Conservation (phyloP, 2,888 invertebrate genomes). For the Odiellus spinosus region DNA sequence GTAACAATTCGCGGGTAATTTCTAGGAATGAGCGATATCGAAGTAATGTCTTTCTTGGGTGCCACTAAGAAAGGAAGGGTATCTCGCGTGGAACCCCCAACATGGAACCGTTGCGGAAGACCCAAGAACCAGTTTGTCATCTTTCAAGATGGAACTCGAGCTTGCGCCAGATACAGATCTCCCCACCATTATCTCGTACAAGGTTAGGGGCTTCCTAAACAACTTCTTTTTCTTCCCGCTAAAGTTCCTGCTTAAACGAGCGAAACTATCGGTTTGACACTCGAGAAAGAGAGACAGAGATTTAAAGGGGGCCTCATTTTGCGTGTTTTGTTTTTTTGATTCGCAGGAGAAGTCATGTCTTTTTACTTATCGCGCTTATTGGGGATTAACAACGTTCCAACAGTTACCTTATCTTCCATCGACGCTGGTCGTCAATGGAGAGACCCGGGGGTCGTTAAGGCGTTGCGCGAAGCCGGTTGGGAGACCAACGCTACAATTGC, state of each 20-base stretch:
- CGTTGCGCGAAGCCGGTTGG: slow-evolving; percentile 22
- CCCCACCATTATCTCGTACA: slow-evolving; percentile 27
- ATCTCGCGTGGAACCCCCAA: slow-evolving; percentile 20
- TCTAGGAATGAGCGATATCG: slow-evolving; percentile 22
- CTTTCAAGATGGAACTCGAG: slow-evolving; percentile 23
- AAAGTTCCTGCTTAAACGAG: background rate
- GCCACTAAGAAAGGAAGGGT: slow-evolving; percentile 17
- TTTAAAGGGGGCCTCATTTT: too few relatives aligned
- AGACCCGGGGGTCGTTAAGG: slow-evolving; percentile 12
- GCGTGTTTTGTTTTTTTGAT: background rate
- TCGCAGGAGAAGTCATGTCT: slow-evolving; percentile 28
- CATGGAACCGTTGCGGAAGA: slow-evolving; percentile 29
- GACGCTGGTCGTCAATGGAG: slow-evolving; percentile 21
- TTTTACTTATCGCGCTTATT: slow-evolving; percentile 27
- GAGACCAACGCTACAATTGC: slow-evolving; percentile 25
- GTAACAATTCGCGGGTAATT: slow-evolving; percentile 2
- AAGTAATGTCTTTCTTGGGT: slow-evolving; percentile 17
- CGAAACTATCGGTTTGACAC: background rate
- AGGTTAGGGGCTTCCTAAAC: slow-evolving; percentile 22
- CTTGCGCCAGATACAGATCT: slow-evolving; percentile 28
- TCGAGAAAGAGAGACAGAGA: background rate
- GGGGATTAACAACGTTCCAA: slow-evolving; percentile 27
- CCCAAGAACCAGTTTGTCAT: slow-evolving; percentile 27
- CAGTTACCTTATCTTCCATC: slow-evolving; percentile 23
- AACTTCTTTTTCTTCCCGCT: background rate